phyloP scores from a whole-genome alignment of 2,797 vertebrate species.

The Liasis olivaceus region DNA sequence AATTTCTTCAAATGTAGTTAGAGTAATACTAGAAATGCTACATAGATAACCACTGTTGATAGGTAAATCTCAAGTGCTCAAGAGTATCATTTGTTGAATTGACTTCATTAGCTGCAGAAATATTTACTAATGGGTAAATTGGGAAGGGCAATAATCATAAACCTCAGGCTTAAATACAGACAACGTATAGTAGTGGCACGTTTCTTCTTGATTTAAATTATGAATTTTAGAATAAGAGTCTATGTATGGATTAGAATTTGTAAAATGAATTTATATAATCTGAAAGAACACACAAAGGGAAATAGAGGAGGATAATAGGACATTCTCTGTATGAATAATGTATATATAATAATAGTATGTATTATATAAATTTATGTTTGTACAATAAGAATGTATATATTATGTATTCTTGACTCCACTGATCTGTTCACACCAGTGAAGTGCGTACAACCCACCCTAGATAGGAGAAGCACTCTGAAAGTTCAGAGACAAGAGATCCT shows the following conservation, averaged over 20 bases:
- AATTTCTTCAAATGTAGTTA: background rate
- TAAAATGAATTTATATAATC: background rate
- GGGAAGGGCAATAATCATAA: background rate
- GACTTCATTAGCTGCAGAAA: background rate
- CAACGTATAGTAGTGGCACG: background rate
- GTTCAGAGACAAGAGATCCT: too few species aligned
- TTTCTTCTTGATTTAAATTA: background rate
- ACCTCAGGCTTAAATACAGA: background rate
- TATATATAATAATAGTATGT: too few species aligned
- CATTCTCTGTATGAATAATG: too few species aligned
- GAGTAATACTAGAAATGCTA: too few species aligned
- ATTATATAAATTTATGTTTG: too few species aligned
- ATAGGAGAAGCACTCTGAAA: too few species aligned
- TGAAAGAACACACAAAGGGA: background rate
- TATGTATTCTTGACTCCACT: too few species aligned
- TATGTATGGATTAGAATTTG: background rate
- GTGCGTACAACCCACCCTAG: too few species aligned
- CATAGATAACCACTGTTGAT: background rate
- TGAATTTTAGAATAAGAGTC: background rate
- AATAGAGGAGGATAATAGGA: background rate
- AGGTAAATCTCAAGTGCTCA: background rate
- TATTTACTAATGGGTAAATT: background rate
- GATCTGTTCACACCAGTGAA: too few species aligned
- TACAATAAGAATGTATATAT: too few species aligned
- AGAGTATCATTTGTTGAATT: background rate